Evolutionary conservation across 1,140 invertebrate genomes (phyloP).

Genomic region (Eciton burchellii): DNA sequence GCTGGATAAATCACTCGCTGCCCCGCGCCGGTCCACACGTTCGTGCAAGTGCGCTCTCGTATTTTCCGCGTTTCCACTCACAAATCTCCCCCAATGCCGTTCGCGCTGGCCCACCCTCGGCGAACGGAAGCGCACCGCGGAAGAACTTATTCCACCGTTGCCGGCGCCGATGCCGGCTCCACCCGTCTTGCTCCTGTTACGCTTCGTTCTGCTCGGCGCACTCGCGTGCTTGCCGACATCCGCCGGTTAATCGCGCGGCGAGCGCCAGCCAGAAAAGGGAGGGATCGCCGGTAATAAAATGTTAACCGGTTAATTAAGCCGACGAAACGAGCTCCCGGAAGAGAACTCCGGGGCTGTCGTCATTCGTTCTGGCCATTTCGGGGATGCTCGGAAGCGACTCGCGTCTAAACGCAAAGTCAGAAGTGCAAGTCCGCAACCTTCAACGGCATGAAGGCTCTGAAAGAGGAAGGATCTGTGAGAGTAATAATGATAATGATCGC

Average conservation of each 20-base stretch:
- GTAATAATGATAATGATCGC: not conserved
- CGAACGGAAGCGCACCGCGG: slow-evolving; percentile 65
- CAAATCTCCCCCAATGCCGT: slow-evolving; percentile 67
- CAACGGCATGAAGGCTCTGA: too few species aligned
- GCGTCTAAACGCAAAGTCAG: too few species aligned
- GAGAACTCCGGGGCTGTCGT: slow-evolving; percentile 10
- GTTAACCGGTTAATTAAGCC: slow-evolving; percentile 75
- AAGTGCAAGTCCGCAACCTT: too few species aligned
- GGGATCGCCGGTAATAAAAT: slow-evolving; percentile 76
- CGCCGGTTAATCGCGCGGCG: slow-evolving; percentile 43
- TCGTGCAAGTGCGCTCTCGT: slow-evolving; percentile 55
- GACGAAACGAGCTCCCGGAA: slow-evolving; percentile 32
- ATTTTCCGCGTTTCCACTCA: slow-evolving; percentile 64
- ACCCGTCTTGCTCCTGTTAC: slow-evolving; percentile 47
- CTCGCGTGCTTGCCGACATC: slow-evolving; percentile 22
- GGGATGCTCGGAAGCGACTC: too few species aligned
- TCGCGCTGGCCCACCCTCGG: slow-evolving; percentile 54
- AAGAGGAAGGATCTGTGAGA: too few species aligned
- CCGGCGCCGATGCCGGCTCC: slow-evolving; percentile 2
- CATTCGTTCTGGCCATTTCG: too few species aligned
- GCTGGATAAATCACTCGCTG: too few species aligned
- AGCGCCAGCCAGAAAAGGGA: slow-evolving; percentile 45
- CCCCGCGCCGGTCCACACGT: slow-evolving; percentile 44
- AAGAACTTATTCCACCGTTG: slow-evolving; percentile 66
- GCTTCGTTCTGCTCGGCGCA: slow-evolving; percentile 12